Evolutionary conservation across 2,113 vertebrate genomes (phyloP).

Genomic region (Pholis gunnellus): DNA sequence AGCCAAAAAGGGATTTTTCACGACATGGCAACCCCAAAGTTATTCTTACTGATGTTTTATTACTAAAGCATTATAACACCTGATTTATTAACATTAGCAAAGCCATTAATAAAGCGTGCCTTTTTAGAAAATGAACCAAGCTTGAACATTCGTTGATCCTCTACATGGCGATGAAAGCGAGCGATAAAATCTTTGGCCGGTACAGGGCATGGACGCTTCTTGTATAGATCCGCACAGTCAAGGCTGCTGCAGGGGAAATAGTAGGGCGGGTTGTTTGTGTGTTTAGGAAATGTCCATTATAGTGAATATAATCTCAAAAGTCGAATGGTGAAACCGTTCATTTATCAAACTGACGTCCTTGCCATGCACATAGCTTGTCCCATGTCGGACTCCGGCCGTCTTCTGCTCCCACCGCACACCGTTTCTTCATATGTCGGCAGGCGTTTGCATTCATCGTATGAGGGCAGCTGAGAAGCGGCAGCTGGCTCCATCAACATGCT

Average conservation of each 20-base stretch:
- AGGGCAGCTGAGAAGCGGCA: slow-evolving; percentile 80
- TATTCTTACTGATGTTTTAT: background rate
- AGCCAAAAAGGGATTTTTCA: background rate
- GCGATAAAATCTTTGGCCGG: background rate
- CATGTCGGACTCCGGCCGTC: background rate
- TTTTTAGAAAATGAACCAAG: background rate
- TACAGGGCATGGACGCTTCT: background rate
- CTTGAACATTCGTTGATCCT: background rate
- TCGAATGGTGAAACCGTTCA: background rate
- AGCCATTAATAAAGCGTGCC: background rate
- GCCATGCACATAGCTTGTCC: slow-evolving; percentile 25
- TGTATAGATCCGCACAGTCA: background rate
- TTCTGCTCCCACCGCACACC: slow-evolving; percentile 62
- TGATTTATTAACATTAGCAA: background rate
- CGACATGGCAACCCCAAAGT: background rate
- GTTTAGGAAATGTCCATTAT: background rate
- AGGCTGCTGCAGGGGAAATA: background rate
- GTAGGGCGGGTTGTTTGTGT: background rate
- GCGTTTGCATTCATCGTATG: slow-evolving; percentile 90
- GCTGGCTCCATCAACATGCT: slow-evolving; percentile 54
- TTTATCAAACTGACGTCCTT: background rate
- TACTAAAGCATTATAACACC: background rate
- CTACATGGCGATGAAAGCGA: background rate
- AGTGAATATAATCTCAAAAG: background rate
- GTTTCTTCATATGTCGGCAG: slow-evolving; percentile 92